These are phyloP conservation scores for Eupsittula cactorum DNA, from an alignment of 2,113 vertebrate species.

Conservation along the genomic window DNA sequence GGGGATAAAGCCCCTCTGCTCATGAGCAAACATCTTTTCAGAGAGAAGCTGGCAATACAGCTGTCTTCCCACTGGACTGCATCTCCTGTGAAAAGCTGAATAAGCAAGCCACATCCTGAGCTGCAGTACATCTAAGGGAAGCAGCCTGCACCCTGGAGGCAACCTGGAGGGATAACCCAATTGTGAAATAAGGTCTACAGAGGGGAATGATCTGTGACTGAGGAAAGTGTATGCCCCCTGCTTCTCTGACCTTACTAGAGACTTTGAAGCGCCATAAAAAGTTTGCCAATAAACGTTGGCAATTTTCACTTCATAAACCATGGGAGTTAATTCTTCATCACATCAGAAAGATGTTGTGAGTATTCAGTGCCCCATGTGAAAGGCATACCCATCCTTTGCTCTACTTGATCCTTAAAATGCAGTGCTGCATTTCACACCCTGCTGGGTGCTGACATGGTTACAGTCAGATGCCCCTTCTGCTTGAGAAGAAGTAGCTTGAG, in stretches of 20 bases:
- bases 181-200: background rate
- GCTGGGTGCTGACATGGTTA: background rate
- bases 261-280: background rate
- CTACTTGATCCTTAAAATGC: background rate
- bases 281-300: background rate
- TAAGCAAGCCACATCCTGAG: accelerated
- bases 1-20: background rate
- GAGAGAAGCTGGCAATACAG: background rate
- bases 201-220: background rate
- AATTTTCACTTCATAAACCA: background rate
- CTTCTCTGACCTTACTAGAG: background rate
- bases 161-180: background rate
- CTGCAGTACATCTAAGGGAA: background rate
- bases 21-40: background rate
- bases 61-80: background rate
- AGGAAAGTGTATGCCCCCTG: background rate
- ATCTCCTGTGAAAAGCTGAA: background rate
- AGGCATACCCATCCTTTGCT: background rate
- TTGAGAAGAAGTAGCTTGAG: background rate
- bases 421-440: background rate
- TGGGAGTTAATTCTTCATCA: background rate
- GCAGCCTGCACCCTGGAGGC: background rate
- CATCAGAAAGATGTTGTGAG: background rate
- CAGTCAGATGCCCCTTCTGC: background rate
- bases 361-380: background rate